Evolutionary conservation across 1,140 invertebrate species (phyloP).

Genomic region (Pseudomyrmex gracilis): DNA sequence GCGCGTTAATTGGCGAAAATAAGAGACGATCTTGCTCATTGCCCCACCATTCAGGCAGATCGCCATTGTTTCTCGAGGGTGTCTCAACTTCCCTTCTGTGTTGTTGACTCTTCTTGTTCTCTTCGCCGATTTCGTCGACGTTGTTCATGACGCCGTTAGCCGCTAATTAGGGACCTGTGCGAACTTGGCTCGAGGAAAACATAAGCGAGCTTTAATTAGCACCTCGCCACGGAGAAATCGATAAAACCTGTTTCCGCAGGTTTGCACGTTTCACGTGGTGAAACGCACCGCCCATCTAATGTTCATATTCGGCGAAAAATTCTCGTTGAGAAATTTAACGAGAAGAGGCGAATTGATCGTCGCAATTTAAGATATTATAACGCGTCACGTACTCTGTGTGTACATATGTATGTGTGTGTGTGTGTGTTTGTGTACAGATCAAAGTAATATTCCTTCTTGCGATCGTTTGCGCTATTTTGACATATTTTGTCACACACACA

Average conservation of each 20-base stretch:
- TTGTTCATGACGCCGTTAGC: constrained; percentile 34
- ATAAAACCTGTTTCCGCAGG: background rate
- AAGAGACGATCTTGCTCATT: background rate
- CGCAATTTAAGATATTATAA: constrained; percentile 29
- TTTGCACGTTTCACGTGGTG: background rate
- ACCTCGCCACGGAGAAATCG: constrained; percentile 8
- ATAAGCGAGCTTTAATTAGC: constrained; percentile 49
- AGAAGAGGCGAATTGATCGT: constrained; percentile 3
- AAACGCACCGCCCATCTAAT: background rate
- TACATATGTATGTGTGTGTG: no score
- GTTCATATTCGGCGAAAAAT: constrained; percentile 9
- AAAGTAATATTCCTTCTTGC: no score
- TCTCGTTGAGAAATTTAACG: constrained; percentile 5
- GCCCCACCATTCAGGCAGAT: background rate
- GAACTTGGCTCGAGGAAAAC: constrained; percentile 23
- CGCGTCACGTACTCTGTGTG: background rate
- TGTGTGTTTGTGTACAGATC: no score
- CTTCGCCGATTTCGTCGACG: constrained; percentile 9
- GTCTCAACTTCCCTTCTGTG: background rate
- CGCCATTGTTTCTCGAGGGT: background rate
- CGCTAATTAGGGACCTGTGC: constrained; percentile 34
- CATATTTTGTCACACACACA: no score
- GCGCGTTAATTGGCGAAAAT: constrained; percentile 37
- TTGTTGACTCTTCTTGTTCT: background rate
- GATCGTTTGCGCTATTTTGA: no score